Base-by-base conservation (phyloP, 2,888 invertebrate genomes). In the Calliopum simillimum region DNA sequence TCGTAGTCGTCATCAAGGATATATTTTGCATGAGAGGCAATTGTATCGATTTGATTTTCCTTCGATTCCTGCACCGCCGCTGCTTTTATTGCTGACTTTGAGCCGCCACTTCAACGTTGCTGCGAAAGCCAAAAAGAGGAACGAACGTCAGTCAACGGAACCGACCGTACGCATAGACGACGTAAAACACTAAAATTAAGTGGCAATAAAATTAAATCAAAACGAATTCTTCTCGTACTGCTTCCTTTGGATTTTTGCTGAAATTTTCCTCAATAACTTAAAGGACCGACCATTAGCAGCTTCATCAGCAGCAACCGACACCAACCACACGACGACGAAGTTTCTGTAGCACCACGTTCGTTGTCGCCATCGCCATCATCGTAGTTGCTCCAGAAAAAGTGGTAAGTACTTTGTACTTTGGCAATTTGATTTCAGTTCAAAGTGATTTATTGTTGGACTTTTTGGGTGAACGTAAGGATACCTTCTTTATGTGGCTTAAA, bases 21-120 rank as follows among this genome's bases (percentile, higher is more conserved):
- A 14, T 23, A 16, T 63, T 75, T 74, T 70, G 23, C 68, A 63
- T 71, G 71, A 73, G 68, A 68, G 65, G 73, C 71, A 76, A 74
- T 73, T 73, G 70, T 75, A 76, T 75, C 71, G 76, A 76, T 77
- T 77, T 71, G 73, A 73, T 33, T 33, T 33, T 33, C n/a, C 56
- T 58, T 33, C 56, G 56, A 33, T 41, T 58, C 33, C 56, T 16
- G 23, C 33, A 44, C 61, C 61, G 46, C 68, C 69, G 44, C 41
- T 33, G 44, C 41, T 33, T 49, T 41, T n/a, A 46, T 19, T 14
- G 46, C 44, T 46, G 47, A 14, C 46, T 11, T 21, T 23, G 61
- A 47, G 19, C 13, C 61, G 12, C n/a, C 16, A 59, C 61, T 44
- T 46, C 61, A 23, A 21, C 13, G 19, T 25, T 53, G 44, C 19